phyloP scores from a whole-genome alignment of 2,797 vertebrate genomes.

The Arrhamphus sclerolepis region DNA sequence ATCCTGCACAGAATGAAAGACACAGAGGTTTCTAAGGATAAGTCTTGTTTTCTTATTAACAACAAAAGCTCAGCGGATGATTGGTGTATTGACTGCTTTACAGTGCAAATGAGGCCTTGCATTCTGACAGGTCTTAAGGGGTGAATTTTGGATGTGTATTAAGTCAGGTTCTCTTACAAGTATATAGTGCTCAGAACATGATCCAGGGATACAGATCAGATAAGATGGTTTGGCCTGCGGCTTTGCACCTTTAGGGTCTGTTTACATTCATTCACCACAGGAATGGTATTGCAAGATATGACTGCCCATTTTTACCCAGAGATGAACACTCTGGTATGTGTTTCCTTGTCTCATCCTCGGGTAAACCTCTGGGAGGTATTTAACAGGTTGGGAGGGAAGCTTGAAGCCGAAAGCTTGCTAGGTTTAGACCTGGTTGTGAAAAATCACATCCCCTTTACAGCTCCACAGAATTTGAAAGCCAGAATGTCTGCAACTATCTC shows the following conservation, averaged over 20 bases:
- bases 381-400: slow-evolving; percentile 68
- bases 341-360: slow-evolving; percentile 65
- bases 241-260: background rate
- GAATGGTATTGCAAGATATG: slow-evolving; percentile 26
- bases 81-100: slow-evolving; percentile 24
- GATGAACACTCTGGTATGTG: slow-evolving; percentile 31
- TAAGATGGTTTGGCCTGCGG: slow-evolving; percentile 6
- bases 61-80: background rate
- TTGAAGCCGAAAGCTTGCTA: slow-evolving; percentile 60
- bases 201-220: slow-evolving; percentile 6
- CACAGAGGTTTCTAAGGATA: background rate
- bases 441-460: slow-evolving; percentile 79
- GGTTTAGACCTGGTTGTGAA: slow-evolving; percentile 81
- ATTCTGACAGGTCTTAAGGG: slow-evolving; percentile 6
- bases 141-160: slow-evolving; percentile 7
- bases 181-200: slow-evolving; percentile 5
- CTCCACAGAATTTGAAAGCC: slow-evolving; percentile 73
- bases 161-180: slow-evolving; percentile 14
- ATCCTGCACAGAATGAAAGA: slow-evolving; percentile 9
- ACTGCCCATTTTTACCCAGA: slow-evolving; percentile 24
- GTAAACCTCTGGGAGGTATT: slow-evolving; percentile 74
- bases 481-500: slow-evolving; percentile 67
- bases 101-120: background rate
- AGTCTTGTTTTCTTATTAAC: slow-evolving; percentile 5
- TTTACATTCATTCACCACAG: slow-evolving; percentile 20